These are phyloP conservation scores for Brevipalpus yothersi DNA, from an alignment of 1,140 invertebrate genomes.

Conservation along the genomic window DNA sequence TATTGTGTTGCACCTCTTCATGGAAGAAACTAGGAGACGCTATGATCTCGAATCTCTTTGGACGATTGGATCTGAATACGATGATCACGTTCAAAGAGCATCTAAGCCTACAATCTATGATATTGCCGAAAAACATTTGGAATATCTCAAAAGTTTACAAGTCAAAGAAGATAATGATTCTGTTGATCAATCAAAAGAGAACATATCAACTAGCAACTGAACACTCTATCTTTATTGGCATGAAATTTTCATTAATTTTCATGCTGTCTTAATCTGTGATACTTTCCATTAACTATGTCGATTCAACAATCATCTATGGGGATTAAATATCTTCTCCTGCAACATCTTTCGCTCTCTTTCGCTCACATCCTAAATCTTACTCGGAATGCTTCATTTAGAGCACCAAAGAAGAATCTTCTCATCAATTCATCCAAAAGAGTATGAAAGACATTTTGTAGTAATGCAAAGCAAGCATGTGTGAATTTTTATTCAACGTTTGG, in stretches of 20 bases:
- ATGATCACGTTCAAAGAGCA: constrained; percentile 18
- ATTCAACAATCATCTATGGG: too few species aligned
- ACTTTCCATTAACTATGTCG: neutral
- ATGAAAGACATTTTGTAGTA: too few species aligned
- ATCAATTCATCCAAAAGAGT: too few species aligned
- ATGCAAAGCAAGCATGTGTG: too few species aligned
- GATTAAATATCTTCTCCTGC: too few species aligned
- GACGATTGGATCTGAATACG: constrained; percentile 55
- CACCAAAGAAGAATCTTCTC: too few species aligned
- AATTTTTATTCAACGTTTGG: too few species aligned
- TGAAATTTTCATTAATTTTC: neutral
- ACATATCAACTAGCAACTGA: too few species aligned
- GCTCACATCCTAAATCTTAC: too few species aligned
- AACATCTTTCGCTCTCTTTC: too few species aligned
- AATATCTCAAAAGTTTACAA: constrained; percentile 2
- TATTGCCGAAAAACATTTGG: constrained; percentile 9
- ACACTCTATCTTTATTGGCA: neutral
- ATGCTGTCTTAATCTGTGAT: neutral
- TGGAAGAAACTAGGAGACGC: constrained; percentile 31
- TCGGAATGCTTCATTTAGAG: too few species aligned
- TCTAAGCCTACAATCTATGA: constrained; percentile 4
- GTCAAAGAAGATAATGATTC: neutral
- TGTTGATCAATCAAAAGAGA: too few species aligned
- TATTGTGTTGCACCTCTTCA: constrained; percentile 71
- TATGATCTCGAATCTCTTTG: constrained; percentile 78